phyloP scores from a whole-genome alignment of 1,140 invertebrate species.

The Drosophila arizonae region DNA sequence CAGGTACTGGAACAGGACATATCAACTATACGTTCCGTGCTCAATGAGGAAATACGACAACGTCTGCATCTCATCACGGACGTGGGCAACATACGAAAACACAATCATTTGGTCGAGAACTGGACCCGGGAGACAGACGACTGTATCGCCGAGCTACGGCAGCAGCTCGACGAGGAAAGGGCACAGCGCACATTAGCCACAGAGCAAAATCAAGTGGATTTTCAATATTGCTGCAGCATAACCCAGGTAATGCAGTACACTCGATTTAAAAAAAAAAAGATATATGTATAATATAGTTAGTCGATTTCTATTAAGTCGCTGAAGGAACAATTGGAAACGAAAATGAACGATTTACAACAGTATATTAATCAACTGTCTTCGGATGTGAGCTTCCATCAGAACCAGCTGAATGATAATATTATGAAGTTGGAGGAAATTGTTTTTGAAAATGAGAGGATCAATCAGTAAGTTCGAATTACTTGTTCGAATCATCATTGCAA shows the following conservation, averaged over 20 bases:
- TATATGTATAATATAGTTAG: background rate
- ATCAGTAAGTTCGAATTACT: conserved; percentile 44
- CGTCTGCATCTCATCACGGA: conserved; percentile 79
- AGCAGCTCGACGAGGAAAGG: conserved; percentile 65
- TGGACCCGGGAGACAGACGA: conserved; percentile 77
- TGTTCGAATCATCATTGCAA: background rate
- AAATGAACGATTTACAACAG: conserved; percentile 65
- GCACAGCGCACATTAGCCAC: conserved; percentile 48
- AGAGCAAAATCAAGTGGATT: conserved; percentile 67
- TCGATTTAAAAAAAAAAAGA: background rate
- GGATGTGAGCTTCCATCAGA: conserved; percentile 70
- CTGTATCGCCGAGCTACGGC: conserved; percentile 44
- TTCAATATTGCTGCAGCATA: conserved; percentile 65
- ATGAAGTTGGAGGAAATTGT: conserved; percentile 74
- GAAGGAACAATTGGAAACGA: conserved; percentile 63
- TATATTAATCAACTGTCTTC: conserved; percentile 66
- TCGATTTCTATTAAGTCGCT: conserved; percentile 38
- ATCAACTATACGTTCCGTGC: conserved; percentile 67
- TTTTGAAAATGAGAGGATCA: conserved; percentile 66
- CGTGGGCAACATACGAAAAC: conserved; percentile 77
- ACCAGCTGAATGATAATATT: conserved; percentile 75
- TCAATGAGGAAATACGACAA: conserved; percentile 81
- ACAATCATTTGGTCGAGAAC: conserved; percentile 80
- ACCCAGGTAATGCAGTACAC: conserved; percentile 47
- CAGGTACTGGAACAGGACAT: conserved; percentile 75